Evolutionary conservation across 1,140 invertebrate genomes (phyloP).

Genomic region (Drosophila nannoptera): DNA sequence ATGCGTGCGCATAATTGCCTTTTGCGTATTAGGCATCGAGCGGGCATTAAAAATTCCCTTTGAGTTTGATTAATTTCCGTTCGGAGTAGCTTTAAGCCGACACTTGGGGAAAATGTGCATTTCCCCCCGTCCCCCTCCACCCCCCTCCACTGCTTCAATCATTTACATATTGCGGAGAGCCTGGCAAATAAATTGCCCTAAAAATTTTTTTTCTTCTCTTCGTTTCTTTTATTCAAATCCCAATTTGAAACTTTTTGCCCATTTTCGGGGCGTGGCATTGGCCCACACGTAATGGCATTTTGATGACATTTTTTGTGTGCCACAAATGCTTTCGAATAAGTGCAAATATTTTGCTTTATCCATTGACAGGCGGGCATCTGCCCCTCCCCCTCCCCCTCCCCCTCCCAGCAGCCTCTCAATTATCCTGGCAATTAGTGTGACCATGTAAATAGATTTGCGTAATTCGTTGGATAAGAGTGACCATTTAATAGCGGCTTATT

Average conservation of each 20-base stretch:
- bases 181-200: background rate
- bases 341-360: slow-evolving; percentile 22
- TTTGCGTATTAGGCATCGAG: background rate
- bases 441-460: slow-evolving; percentile 63
- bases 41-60: background rate
- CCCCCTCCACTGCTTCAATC: too few relatives aligned
- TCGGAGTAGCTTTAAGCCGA: background rate
- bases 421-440: slow-evolving; percentile 53
- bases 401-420: slow-evolving; percentile 18
- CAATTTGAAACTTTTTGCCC: background rate
- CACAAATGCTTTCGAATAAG: slow-evolving; percentile 13
- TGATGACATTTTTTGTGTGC: slow-evolving; percentile 59
- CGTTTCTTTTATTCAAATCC: slow-evolving; percentile 1
- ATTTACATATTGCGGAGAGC: slow-evolving; percentile 1
- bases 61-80: slow-evolving; percentile 14
- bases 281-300: slow-evolving; percentile 60
- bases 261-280: slow-evolving; percentile 12
- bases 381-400: background rate
- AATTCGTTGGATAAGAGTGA: slow-evolving; percentile 46
- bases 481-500: slow-evolving; percentile 57
- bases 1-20: slow-evolving; percentile 10
- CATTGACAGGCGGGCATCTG: slow-evolving; percentile 4
- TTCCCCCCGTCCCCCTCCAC: too few relatives aligned
- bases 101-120: background rate
- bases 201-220: too few relatives aligned